Evolutionary conservation across 2,113 vertebrate species (phyloP), one percentile per base, ranked within the genome.

Genomic region (Phylloscopus trochilus): DNA sequence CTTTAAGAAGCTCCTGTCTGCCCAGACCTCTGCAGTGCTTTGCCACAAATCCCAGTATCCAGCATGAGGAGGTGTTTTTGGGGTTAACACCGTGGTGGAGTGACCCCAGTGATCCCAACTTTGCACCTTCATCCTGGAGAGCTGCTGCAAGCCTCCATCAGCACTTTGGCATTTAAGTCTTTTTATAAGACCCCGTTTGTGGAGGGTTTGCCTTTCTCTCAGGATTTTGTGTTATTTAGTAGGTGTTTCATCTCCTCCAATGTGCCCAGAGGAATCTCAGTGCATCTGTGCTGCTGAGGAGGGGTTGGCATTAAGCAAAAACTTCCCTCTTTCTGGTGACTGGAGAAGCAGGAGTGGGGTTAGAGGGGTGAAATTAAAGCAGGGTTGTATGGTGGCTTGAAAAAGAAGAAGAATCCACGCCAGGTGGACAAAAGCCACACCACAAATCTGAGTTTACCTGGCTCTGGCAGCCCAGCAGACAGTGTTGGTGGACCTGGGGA

Each of bases 211-310:
- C 89, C 63, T 93, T 87, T 75, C 87, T 92, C 92, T 70, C 53
- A 49, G 87, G 91, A 43, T 82, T 93, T 51, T 43, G 58, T 93
- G 93, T 87, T 92, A 82, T 96, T 95, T 92, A 87, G 59, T n/a
- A 89, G 84, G 81, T 93, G 79, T 79, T 96, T 94, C 83, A 75
- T 95, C 91, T 95, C 78, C 81, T 35, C 78, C 69, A 14, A 56
- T 30, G 75, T 51, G 62, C 94, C 94, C 95, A 87, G 5, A 97
- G 93, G 89, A 94, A 69, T 72, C 77, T 16, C 14, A 35, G 59
- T 83, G 62, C 78, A 80, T 94, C 94, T 95, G 94, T 83, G 89
- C 93, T 46, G 67, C 67, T 76, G 74, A 87, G 11, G 73, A 53
- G 73, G 24, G 30, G 53, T 27, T 95, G 96, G 85, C 84, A 91